Evolutionary conservation across 2,888 invertebrate genomes (phyloP), one percentile per base, ranked within the genome.

Genomic region (Thumatha senex): DNA sequence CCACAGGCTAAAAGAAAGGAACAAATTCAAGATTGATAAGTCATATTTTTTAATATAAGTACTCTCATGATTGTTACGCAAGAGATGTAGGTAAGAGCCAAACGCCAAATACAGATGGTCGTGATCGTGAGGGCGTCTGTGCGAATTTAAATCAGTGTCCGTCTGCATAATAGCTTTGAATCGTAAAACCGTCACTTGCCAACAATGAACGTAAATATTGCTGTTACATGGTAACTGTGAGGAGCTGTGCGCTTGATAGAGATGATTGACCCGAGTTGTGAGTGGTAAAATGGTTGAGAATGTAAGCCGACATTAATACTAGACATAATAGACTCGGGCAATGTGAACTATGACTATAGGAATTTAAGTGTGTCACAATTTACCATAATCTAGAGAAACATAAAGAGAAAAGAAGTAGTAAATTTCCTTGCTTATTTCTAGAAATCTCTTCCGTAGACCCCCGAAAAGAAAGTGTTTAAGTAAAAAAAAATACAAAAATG

Each of bases 171-270:
- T 65, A 53, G 59, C 59, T 54, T 50, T 58, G 56, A 64, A 61
- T 64, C 63, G 62, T 64, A 64, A 64, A 64, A 51, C 62, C 58
- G 64, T 64, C 64, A 64, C 53, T 64, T 65, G 64, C 65, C 64
- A 67, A 73, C 77, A 75, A 74, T 70, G 72, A 66, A 67, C 69
- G 71, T 76, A 75, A 78, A 78, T 78, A 78, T 74, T 69, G 65
- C 69, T 73, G 73, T 76, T 70, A 66, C 61, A 57, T 59, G 63
- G 61, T 66, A 60, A 61, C 68, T 44, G 43, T 24, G 12, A 29
- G 24, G 35, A 35, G 53, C 44, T 53, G 40, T 48, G 34, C 58
- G 39, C 10, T 38, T 55, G 38, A 18, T 11, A 53, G 58, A 58
- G 61, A 53, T 67, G 69, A 73, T 73, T 72, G 72, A 72, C 70